Evolutionary conservation across 2,113 vertebrate genomes (phyloP), one percentile per base, ranked within the genome.

Genomic region (Alethe diademata): DNA sequence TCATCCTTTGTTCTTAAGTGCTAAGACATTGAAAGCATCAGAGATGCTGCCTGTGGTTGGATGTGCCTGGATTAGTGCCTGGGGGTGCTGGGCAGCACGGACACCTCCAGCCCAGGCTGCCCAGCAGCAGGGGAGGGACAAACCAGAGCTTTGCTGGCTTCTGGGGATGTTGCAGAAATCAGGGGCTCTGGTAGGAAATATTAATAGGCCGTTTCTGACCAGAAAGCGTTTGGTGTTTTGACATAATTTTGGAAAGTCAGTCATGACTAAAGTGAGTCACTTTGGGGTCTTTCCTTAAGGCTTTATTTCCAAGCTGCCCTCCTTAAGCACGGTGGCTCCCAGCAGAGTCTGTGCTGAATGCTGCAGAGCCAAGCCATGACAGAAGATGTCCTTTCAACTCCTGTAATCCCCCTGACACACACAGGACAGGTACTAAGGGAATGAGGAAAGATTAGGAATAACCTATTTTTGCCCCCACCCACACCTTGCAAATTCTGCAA

Each of bases 401-500:
- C n/a, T 71, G 12, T 53, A 61, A 69, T 64, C 22, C 40, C 35
- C 51, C 11, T 60, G 13, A 35, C 12, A 48, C 53, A 43, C 31
- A 22, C 6, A 17, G 45, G 38, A 42, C 19, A n/a, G 50, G 48
- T 53, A 26, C 38, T 40, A 47, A 83, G 28, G 26, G 33, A 67
- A n/a, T 38, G 20, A 19, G 36, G 25, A 76, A 58, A 86, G n/a
- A 78, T 47, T 47, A 83, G n/a, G 60, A 56, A 84, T 86, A 84
- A 19, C 26, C 60, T 54, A 6, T 57, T 61, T 72, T 90, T 73
- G 3, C 19, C 1, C 10, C 2, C 6, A 0, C 2, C 1, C 11
- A 6, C 36, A 0, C 36, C 35, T 3, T 61, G 23, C 4, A 65
- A 43, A 29, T 51, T 47, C 50, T 73, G 38, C 38, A 82, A 47